Evolutionary conservation across 2,797 vertebrate species (phyloP).

Genomic region (Hydrophis major): DNA sequence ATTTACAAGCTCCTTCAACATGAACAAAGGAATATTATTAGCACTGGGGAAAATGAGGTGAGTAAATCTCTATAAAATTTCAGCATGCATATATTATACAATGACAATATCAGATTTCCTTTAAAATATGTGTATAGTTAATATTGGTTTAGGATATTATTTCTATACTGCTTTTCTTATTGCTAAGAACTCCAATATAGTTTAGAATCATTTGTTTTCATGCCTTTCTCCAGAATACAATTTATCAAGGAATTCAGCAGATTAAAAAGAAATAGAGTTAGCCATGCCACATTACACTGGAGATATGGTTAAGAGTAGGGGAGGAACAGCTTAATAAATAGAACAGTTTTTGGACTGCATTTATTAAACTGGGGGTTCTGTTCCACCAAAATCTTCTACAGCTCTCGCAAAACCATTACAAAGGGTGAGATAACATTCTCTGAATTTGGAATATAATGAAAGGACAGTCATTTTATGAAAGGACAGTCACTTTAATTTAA

Average conservation of each 20-base stretch:
- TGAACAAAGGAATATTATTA: neutral
- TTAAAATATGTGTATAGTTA: neutral
- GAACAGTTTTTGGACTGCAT: neutral
- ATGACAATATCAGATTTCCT: neutral
- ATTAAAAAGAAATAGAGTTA: neutral
- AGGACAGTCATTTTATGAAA: neutral
- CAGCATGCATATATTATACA: neutral
- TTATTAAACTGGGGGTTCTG: neutral
- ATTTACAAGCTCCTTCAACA: conserved; percentile 5
- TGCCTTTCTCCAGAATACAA: neutral
- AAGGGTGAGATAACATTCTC: neutral
- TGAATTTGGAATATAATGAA: neutral
- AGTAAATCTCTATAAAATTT: neutral
- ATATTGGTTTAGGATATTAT: neutral
- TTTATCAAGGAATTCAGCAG: neutral
- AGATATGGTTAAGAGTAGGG: neutral
- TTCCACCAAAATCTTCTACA: neutral
- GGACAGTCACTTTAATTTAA: neutral
- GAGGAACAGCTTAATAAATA: neutral
- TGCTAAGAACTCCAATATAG: neutral
- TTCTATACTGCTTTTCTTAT: neutral
- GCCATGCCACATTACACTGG: neutral
- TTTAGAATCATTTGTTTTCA: neutral
- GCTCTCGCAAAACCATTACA: neutral
- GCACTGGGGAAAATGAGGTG: neutral